phyloP scores from a whole-genome alignment of 2,113 vertebrate species.

The Paraplagusia blochii region DNA sequence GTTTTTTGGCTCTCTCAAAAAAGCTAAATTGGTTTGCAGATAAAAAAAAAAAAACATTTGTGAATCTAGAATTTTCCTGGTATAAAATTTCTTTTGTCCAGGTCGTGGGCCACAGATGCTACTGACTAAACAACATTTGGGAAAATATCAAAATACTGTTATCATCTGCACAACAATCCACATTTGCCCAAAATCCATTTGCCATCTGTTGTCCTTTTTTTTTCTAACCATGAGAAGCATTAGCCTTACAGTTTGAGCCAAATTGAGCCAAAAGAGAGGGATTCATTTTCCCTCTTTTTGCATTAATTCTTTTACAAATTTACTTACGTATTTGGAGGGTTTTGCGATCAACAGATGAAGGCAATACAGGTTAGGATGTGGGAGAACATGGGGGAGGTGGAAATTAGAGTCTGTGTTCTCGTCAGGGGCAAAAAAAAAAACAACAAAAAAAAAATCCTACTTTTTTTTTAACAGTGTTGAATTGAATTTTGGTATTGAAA shows the following conservation, averaged over 20 bases:
- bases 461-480: no score
- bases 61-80: no score
- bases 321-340: neutral
- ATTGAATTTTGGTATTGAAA: no score
- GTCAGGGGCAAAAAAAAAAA: neutral
- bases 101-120: no score
- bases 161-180: neutral
- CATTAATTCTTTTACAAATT: conserved; percentile 1
- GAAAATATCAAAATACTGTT: neutral
- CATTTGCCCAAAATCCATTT: neutral
- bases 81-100: no score
- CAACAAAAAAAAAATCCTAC: no score
- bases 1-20: no score
- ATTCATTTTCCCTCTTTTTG: neutral
- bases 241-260: neutral
- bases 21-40: no score
- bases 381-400: conserved; percentile 1
- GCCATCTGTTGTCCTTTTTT: neutral
- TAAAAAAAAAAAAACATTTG: no score
- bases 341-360: neutral
- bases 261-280: neutral
- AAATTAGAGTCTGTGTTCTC: conserved; percentile 16
- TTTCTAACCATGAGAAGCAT: neutral
- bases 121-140: no score
- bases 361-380: neutral